Percentiles rank a stretch among this genome's conserved stretches.
phyloP scores from a whole-genome alignment of 2,797 vertebrate species.

The Anguilla obscura region DNA sequence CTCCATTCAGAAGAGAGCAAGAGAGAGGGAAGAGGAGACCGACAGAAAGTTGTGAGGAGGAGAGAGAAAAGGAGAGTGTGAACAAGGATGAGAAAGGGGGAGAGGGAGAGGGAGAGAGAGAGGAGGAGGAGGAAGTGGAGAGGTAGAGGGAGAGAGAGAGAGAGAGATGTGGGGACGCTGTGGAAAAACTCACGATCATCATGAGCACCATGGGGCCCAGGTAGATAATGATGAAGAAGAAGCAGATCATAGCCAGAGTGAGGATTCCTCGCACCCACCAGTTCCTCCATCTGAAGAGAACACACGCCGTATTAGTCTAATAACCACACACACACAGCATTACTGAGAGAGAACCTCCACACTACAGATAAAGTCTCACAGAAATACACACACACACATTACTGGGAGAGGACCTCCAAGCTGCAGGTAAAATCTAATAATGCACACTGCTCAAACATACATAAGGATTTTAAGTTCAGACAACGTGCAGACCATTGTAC shows the following conservation, averaged over 20 bases:
- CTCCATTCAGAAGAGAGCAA: neutral
- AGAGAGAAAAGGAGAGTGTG: neutral
- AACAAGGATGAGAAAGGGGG: neutral
- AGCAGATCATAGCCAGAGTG: slow-evolving; percentile 94
- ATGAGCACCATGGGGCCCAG: slow-evolving; percentile 95
- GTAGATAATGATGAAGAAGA: slow-evolving; percentile 99
- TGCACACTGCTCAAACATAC: neutral
- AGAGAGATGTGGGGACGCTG: slow-evolving; percentile 18
- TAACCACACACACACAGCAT: neutral
- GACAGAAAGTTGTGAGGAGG: neutral
- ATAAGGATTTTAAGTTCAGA: no score
- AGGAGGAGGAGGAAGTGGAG: neutral
- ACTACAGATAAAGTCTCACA: no score
- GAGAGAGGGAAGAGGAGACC: slow-evolving; percentile 26
- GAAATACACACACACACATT: neutral
- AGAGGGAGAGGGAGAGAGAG: neutral
- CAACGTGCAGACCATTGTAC: no score
- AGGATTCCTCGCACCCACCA: slow-evolving; percentile 98
- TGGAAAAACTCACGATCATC: slow-evolving; percentile 86
- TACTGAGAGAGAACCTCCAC: neutral
- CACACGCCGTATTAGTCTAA: no score
- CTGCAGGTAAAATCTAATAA: neutral
- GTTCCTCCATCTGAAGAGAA: slow-evolving; percentile 89
- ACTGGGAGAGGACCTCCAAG: no score
- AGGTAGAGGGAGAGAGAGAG: neutral